These are phyloP conservation scores for Stegastes partitus DNA, from an alignment of 2,113 vertebrate species.

Conservation along the genomic window DNA sequence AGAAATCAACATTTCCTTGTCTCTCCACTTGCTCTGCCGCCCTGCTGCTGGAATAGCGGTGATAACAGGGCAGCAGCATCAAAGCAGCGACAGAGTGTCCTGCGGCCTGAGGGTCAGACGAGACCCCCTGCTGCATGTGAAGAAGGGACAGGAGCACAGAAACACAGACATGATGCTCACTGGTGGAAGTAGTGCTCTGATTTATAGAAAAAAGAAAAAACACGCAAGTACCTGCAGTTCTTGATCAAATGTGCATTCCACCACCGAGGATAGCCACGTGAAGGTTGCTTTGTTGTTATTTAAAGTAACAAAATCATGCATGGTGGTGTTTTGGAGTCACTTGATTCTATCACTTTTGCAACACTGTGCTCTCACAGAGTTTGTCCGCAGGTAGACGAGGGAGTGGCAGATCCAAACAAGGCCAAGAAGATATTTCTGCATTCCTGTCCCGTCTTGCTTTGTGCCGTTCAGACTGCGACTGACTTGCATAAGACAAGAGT, in stretches of 20 bases:
- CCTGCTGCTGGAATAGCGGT: slow-evolving; percentile 40
- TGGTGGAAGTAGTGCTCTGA: neutral
- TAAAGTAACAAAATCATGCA: neutral
- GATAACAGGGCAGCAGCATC: slow-evolving; percentile 45
- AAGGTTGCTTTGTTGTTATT: neutral
- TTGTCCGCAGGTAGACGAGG: slow-evolving; percentile 48
- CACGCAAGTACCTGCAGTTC: too few relatives aligned
- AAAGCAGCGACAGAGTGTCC: slow-evolving; percentile 45
- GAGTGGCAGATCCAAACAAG: slow-evolving; percentile 64
- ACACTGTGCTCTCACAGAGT: slow-evolving; percentile 15
- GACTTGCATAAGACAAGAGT: slow-evolving; percentile 26
- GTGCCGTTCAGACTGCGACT: slow-evolving; percentile 17
- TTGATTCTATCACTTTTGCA: neutral
- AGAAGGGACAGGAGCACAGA: neutral
- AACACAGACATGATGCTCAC: slow-evolving; percentile 3
- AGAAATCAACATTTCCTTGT: slow-evolving; percentile 14
- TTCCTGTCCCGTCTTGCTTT: slow-evolving; percentile 78
- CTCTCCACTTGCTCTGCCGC: slow-evolving; percentile 2
- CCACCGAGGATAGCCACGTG: neutral
- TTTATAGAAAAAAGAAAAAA: too few relatives aligned
- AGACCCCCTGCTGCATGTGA: slow-evolving; percentile 16
- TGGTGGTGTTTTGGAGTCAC: neutral
- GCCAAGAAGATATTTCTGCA: slow-evolving; percentile 67
- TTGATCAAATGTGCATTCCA: neutral
- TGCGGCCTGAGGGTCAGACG: slow-evolving; percentile 20